These are phyloP conservation scores for Aleadryas rufinucha DNA, from an alignment of 2,113 vertebrate genomes.

Conservation along the genomic window DNA sequence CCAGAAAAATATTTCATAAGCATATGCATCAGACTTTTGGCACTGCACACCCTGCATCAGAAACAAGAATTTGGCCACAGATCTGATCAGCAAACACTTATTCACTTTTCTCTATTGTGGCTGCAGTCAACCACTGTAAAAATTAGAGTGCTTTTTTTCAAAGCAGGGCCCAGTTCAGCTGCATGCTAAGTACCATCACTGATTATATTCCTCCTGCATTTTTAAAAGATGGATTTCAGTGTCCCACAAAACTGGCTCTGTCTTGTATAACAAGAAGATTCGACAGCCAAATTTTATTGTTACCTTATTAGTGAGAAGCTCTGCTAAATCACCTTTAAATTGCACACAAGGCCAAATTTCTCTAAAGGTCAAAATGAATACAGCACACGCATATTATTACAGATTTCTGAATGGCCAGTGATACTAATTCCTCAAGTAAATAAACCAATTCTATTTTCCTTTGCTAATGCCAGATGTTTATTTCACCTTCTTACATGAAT, in stretches of 20 bases:
- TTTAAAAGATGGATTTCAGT: neutral
- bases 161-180: neutral
- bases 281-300: neutral
- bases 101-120: neutral
- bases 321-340: neutral
- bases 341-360: neutral
- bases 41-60: neutral
- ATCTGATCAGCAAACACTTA: conserved; percentile 6
- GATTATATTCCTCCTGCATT: neutral
- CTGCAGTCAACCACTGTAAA: neutral
- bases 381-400: neutral
- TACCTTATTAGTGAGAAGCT: neutral
- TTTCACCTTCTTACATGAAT: neutral
- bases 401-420: neutral
- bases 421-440: neutral
- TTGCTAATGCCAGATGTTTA: neutral
- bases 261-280: neutral
- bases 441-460: neutral
- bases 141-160: neutral
- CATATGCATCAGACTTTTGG: conserved; percentile 48
- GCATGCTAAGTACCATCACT: neutral
- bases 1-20: conserved; percentile 42
- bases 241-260: neutral
- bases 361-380: neutral
- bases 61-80: conserved; percentile 33